phyloP scores from a whole-genome alignment of 2,888 invertebrate genomes.

The Drosophila eohydei region DNA sequence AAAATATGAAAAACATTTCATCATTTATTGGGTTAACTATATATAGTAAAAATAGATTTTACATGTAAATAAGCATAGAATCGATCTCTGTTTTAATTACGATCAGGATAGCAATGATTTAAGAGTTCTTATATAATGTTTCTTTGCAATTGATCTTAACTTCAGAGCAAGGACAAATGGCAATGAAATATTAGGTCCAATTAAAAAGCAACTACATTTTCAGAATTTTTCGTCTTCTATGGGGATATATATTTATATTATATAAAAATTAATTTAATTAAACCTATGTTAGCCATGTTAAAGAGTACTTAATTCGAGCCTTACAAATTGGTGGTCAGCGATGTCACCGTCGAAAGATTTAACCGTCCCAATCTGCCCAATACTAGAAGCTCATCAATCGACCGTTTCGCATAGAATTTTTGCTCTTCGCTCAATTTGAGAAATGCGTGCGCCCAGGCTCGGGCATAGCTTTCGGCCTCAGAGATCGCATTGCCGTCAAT shows the following conservation, averaged over 20 bases:
- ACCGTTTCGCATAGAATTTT: constrained; percentile 71
- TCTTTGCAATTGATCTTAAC: neutral
- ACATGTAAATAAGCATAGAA: neutral
- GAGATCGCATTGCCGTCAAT: constrained; percentile 62
- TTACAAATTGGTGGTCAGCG: constrained; percentile 65
- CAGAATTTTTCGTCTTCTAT: neutral
- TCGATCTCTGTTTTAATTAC: neutral
- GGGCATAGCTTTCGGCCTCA: constrained; percentile 67
- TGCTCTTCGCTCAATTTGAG: constrained; percentile 68
- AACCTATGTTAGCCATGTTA: neutral
- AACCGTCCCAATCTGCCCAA: constrained; percentile 60
- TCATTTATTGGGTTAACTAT: neutral
- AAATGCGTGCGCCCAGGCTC: constrained; percentile 70
- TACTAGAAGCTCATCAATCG: constrained; percentile 68
- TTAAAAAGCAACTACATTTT: neutral
- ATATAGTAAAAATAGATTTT: neutral
- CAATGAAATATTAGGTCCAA: neutral
- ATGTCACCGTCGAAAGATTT: constrained; percentile 66
- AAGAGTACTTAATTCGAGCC: neutral
- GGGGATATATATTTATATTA: neutral
- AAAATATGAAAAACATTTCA: constrained; percentile 48
- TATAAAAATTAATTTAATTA: neutral
- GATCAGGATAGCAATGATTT: neutral
- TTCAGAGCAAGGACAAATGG: neutral
- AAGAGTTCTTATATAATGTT: neutral